Base-by-base conservation (phyloP, 2,113 vertebrate species). In the Rhabdornis inornatus region DNA sequence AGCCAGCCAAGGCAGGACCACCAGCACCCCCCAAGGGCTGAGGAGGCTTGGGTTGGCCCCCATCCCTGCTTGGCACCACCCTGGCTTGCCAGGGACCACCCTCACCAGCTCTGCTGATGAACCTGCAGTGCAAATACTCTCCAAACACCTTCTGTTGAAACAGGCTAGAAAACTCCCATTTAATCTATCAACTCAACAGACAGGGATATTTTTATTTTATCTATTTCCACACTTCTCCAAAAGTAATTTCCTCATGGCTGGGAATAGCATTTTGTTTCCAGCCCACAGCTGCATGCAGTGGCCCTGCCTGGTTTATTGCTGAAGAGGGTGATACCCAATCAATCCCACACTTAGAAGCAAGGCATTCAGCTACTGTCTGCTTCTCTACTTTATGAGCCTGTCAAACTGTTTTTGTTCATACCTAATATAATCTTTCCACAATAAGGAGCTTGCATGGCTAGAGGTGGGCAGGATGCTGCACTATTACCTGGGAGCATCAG, bases 381-480 rank as follows among this genome's bases (percentile, higher is more conserved):
- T 56, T 82, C 24, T n/a, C 70, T 80, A 23, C 31, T 85, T 88
- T 83, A 79, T 77, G 82, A 90, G 37, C 35, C 59, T 61, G 35
- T 42, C 90, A 53, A 68, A 57, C 16, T 57, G 53, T 15, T 92
- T 82, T 82, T 76, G 30, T 83, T 91, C 74, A 69, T 71, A 75
- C 56, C 16, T 47, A 88, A 74, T 39, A 68, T 4, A 83, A 66
- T 66, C 55, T 55, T 92, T 28, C 31, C 56, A 49, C 63, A 85
- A 47, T 15, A 87, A 94, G 35, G 63, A 87, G 50, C 11, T 59
- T 55, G 61, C 79, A 25, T 25, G 30, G 71, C 60, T 80, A 20
- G 35, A 75, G 82, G 44, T 1, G 5, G 76, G 76, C 30, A 74
- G 78, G 56, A 80, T 35, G 45, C 89, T 92, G 75, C 4, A 3